These are phyloP conservation scores for Lymantria dispar DNA, from an alignment of 2,888 invertebrate genomes.

Conservation along the genomic window DNA sequence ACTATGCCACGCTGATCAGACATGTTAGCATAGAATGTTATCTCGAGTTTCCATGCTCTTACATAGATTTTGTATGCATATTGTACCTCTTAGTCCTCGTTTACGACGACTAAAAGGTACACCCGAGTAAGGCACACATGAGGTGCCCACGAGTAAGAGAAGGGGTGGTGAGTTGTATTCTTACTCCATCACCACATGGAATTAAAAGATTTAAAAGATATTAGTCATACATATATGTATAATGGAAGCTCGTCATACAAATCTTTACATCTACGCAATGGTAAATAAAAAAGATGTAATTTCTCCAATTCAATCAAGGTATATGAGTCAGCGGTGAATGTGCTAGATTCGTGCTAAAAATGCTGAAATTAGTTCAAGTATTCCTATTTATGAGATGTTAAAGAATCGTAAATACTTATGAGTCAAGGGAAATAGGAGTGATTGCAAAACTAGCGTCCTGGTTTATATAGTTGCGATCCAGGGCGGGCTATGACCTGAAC, in stretches of 20 bases:
- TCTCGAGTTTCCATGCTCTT: no score
- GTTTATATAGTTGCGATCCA: not conserved
- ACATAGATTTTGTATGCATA: no score
- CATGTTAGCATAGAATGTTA: no score
- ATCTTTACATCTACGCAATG: not conserved
- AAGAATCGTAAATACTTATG: not conserved
- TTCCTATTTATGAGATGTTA: not conserved
- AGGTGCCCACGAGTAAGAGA: no score
- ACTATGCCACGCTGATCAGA: no score
- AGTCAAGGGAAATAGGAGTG: not conserved
- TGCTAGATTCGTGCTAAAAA: not conserved
- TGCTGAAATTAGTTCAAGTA: conserved; percentile 1
- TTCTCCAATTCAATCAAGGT: not conserved
- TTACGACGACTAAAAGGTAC: no score
- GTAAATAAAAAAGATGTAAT: conserved; percentile 1
- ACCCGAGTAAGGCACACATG: no score
- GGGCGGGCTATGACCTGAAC: no score
- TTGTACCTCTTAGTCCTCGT: no score
- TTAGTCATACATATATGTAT: not conserved
- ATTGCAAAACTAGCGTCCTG: not conserved
- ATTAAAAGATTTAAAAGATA: not conserved
- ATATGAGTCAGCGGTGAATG: not conserved
- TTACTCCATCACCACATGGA: no score
- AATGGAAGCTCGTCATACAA: not conserved
- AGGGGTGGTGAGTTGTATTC: no score